phyloP scores from a whole-genome alignment of 2,797 vertebrate genomes.

The Tinamus major region DNA sequence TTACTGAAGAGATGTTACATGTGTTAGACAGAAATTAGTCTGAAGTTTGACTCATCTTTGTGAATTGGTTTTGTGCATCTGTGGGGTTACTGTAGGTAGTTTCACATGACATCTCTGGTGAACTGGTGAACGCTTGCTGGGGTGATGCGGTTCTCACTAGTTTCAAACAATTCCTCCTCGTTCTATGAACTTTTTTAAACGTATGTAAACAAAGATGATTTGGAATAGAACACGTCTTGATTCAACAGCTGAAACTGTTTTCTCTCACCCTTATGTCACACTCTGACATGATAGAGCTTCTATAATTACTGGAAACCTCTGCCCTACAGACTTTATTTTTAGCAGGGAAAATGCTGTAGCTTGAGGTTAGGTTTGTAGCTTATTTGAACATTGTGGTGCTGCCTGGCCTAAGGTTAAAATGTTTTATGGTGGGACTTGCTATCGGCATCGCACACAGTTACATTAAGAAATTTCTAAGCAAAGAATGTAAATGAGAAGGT shows the following conservation, averaged over 20 bases:
- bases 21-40: background rate
- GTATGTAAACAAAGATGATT: background rate
- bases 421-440: background rate
- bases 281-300: background rate
- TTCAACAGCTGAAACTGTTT: background rate
- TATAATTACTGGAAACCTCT: background rate
- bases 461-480: conserved; percentile 23
- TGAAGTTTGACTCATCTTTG: background rate
- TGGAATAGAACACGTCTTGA: background rate
- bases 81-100: fast-evolving
- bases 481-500: conserved; percentile 28
- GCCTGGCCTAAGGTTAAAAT: background rate
- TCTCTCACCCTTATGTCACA: background rate
- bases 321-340: conserved; percentile 35
- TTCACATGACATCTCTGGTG: background rate
- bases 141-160: background rate
- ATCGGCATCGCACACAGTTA: background rate
- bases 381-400: background rate
- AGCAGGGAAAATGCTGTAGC: conserved; percentile 1
- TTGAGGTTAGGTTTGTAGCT: background rate
- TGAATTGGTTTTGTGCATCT: background rate
- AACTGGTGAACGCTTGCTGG: background rate
- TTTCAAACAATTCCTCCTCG: background rate
- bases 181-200: background rate
- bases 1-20: background rate